Conservation (phyloP, 2,888 invertebrate species). For the Orthosia gracilis region DNA sequence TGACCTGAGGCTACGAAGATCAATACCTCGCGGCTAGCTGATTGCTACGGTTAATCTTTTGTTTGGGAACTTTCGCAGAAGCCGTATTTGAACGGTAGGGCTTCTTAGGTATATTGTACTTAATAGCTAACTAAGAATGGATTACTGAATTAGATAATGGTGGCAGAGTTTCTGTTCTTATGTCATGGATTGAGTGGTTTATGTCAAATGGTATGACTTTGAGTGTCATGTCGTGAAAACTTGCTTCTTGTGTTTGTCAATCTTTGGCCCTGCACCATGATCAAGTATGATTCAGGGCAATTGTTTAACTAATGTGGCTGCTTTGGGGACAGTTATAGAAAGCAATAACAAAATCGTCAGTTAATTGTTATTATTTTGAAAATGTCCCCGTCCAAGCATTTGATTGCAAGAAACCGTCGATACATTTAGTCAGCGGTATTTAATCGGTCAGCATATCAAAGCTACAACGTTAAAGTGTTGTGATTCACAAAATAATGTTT, state of each 20-base stretch:
- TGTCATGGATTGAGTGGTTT: constrained; percentile 20
- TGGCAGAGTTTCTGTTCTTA: constrained; percentile 12
- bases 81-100: constrained; percentile 47
- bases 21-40: constrained; percentile 62
- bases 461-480: neutral
- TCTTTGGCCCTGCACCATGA: neutral
- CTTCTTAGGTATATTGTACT: constrained; percentile 41
- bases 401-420: neutral
- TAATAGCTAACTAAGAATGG: constrained; percentile 40
- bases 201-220: neutral
- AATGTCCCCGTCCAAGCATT: neutral
- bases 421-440: neutral
- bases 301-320: neutral
- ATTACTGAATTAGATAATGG: constrained; percentile 39
- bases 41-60: constrained; percentile 67
- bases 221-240: neutral
- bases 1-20: constrained; percentile 46
- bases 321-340: neutral
- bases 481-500: constrained; percentile 1
- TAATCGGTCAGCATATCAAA: neutral
- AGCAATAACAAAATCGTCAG: neutral
- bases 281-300: neutral
- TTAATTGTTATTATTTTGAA: neutral
- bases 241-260: neutral
- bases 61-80: constrained; percentile 58